Percentiles rank a stretch among this genome's conserved stretches.
Evolutionary conservation across 2,888 invertebrate species (phyloP).

Genomic region (Tetragnatha montana): DNA sequence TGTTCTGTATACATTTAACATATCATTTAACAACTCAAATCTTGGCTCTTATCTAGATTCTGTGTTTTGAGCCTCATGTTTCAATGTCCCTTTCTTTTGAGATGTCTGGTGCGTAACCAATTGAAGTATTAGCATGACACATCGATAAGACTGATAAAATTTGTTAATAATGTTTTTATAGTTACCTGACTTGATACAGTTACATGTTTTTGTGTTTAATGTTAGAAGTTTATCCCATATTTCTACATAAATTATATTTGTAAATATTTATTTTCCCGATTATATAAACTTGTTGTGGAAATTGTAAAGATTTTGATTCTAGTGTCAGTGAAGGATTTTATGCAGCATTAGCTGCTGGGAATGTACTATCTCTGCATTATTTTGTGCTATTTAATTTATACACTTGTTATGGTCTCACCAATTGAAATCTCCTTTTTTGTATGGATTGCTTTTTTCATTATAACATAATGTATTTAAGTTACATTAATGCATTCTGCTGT

Average conservation of each 20-base stretch:
- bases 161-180: not conserved
- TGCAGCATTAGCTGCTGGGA: not conserved
- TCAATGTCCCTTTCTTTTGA: not conserved
- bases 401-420: conserved; percentile 59
- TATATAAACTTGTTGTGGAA: conserved; percentile 18
- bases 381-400: conserved; percentile 33
- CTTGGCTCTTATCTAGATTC: not conserved
- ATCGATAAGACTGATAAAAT: not conserved
- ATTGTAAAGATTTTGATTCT: conserved; percentile 4
- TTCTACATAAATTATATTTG: not conserved
- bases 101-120: not conserved
- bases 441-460: conserved; percentile 5
- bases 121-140: not conserved
- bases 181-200: not conserved
- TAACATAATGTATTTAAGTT: conserved; percentile 9
- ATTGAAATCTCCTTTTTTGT: conserved; percentile 27
- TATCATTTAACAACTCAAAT: not conserved
- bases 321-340: conserved; percentile 9
- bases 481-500: conserved; percentile 16
- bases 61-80: not conserved
- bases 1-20: not conserved
- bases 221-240: not conserved
- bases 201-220: conserved; percentile 27
- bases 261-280: conserved; percentile 45
- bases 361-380: conserved; percentile 4